These are phyloP conservation scores for Dendrocopos noguchii DNA, from an alignment of 2,113 vertebrate genomes.

Conservation along the genomic window DNA sequence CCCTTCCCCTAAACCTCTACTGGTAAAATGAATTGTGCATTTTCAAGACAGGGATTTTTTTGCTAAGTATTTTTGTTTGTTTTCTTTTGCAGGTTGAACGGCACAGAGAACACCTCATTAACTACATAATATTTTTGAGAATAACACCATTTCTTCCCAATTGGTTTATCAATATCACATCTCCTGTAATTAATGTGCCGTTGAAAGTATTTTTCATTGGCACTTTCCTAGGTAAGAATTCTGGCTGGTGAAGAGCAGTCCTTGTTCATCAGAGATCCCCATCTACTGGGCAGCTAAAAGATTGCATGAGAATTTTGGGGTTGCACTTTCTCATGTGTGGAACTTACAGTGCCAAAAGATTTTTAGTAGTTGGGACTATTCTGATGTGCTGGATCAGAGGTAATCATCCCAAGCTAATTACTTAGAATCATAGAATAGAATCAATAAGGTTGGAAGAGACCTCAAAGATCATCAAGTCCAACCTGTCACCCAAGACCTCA, in stretches of 20 bases:
- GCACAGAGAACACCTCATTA: conserved; percentile 96
- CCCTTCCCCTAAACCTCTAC: neutral
- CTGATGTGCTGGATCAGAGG: neutral
- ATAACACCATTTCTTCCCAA: conserved; percentile 99
- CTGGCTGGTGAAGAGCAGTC: neutral
- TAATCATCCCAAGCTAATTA: neutral
- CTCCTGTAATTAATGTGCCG: conserved; percentile 97
- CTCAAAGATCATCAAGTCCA: too few species aligned
- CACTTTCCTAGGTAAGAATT: conserved; percentile 93
- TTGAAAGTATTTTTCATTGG: conserved; percentile 96
- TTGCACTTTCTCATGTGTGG: neutral
- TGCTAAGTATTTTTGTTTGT: neutral
- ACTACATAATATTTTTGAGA: conserved; percentile 99
- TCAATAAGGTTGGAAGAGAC: too few species aligned
- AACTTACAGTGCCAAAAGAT: neutral
- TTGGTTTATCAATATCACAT: conserved; percentile 99
- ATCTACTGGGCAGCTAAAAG: neutral
- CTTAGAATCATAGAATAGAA: too few species aligned
- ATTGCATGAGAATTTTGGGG: neutral
- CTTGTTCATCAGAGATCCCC: neutral
- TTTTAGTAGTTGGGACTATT: neutral
- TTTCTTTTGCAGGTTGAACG: conserved; percentile 87
- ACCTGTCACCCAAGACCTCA: too few species aligned
- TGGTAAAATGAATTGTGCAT: neutral
- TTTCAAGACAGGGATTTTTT: conserved; percentile 7